Conservation (phyloP, 2,113 vertebrate species). For the Phrynosoma platyrhinos region DNA sequence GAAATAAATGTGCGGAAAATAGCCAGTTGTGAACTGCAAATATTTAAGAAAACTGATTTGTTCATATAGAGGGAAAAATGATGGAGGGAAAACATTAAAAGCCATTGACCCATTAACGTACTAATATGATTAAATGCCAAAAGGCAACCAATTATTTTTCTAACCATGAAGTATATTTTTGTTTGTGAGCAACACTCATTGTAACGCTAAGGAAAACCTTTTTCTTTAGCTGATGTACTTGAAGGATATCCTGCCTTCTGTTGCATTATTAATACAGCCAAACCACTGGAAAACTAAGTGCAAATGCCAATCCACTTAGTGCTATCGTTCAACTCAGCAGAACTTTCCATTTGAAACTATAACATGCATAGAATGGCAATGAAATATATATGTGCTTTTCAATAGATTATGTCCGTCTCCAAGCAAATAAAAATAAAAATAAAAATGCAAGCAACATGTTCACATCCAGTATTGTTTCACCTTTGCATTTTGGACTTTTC, state of each 20-base stretch:
- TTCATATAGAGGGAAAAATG: neutral
- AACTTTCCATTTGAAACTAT: conserved; percentile 75
- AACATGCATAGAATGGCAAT: conserved; percentile 58
- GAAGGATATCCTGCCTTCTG: conserved; percentile 72
- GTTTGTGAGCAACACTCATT: conserved; percentile 53
- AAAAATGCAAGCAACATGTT: conserved; percentile 30
- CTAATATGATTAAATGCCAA: conserved; percentile 53
- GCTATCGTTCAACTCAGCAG: conserved; percentile 59
- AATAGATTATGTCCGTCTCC: conserved; percentile 33
- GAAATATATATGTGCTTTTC: conserved; percentile 57
- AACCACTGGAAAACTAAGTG: conserved; percentile 74
- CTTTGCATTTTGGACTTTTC: conserved; percentile 30
- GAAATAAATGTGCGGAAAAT: conserved; percentile 75
- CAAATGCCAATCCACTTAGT: conserved; percentile 73
- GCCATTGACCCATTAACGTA: conserved; percentile 41
- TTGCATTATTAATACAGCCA: conserved; percentile 73
- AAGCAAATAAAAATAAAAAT: conserved; percentile 24
- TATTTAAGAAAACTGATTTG: conserved; percentile 64
- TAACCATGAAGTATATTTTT: conserved; percentile 48
- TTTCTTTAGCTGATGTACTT: conserved; percentile 56
- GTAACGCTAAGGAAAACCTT: conserved; percentile 69
- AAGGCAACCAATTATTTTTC: conserved; percentile 50
- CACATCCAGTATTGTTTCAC: conserved; percentile 40
- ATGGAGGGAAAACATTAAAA: conserved; percentile 35
- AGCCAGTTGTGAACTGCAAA: conserved; percentile 66